Evolutionary conservation across 2,113 vertebrate species (phyloP), one percentile per base, ranked within the genome.

Genomic region (Anguilla rostrata): DNA sequence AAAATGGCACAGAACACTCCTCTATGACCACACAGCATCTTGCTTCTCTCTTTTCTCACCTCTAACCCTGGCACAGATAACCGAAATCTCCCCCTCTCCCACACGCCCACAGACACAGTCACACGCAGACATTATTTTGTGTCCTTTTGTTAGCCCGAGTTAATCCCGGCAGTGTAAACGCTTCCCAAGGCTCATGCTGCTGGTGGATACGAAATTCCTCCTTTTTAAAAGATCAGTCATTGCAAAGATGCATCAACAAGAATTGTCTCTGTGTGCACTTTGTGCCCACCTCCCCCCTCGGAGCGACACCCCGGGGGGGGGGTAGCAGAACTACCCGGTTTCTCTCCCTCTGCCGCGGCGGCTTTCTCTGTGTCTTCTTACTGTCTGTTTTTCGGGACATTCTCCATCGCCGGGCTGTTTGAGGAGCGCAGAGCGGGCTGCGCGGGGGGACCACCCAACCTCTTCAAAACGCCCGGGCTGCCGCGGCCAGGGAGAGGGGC

Each of bases 401-500:
- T 90, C 89, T 78, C 88, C 88, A 49, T 75, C 85, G 60, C 87
- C 85, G 87, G 84, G 84, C 79, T 86, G 88, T 87, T 91, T 90
- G 87, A 88, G 89, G 83, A 87, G 85, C 57, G 88, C 71, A 85
- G 90, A 85, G 90, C 88, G 89, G 82, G 84, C 87, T 82, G 85
- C 20, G 85, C 39, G n/a, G 80, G 87, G 75, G 57, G 82, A 88
- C 86, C 86, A 88, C 83, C 56, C 66, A 86, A 46, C 85, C 86
- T 87, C 87, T 91, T 86, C 87, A 88, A 83, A 0, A 0, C 39
- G 39, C 87, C 87, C 82, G 43, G 5, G 84, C 78, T 87, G 66
- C 5, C 43, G 39, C 39, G n/a, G 57, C 53, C 40, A 53, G 60
- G 78, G 78, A 88, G 71, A 29, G 88, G 88, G 85, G 79, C 29